Conservation (phyloP, 1,140 invertebrate genomes). For the Stenopsyche tienmushanensis region DNA sequence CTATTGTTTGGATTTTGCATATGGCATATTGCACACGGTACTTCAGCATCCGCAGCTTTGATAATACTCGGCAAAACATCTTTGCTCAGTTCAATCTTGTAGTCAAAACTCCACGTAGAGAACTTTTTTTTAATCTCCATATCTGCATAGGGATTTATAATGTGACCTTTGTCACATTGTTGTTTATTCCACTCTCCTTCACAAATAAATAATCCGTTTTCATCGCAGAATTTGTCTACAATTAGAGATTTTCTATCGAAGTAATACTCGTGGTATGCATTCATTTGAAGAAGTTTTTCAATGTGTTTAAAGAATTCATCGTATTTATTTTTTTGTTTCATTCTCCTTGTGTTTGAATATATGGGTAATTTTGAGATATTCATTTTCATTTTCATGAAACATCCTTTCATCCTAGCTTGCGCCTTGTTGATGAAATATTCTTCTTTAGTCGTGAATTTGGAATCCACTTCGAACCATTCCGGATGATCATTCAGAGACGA, state of each 20-base stretch:
- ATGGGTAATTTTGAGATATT: neutral
- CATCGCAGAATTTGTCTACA: neutral
- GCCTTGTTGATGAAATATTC: neutral
- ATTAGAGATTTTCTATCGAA: neutral
- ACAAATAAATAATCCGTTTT: neutral
- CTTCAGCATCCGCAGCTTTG: neutral
- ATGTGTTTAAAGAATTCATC: neutral
- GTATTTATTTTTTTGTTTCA: neutral
- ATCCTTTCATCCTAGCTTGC: neutral
- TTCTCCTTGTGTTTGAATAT: neutral
- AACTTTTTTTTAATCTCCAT: neutral
- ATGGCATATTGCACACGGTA: neutral
- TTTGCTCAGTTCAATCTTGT: neutral
- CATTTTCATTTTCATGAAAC: neutral
- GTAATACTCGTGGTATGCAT: neutral
- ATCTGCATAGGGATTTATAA: neutral
- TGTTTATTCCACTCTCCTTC: constrained; percentile 5
- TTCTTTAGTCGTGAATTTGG: neutral
- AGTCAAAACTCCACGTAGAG: neutral
- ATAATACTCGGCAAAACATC: neutral
- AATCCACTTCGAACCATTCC: neutral
- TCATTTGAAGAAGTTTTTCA: neutral
- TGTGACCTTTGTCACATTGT: neutral
- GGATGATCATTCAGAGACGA: neutral
- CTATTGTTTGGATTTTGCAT: constrained; percentile 41